Evolutionary conservation across 2,888 invertebrate genomes (phyloP).

Genomic region (Digitonthophagus gazella): DNA sequence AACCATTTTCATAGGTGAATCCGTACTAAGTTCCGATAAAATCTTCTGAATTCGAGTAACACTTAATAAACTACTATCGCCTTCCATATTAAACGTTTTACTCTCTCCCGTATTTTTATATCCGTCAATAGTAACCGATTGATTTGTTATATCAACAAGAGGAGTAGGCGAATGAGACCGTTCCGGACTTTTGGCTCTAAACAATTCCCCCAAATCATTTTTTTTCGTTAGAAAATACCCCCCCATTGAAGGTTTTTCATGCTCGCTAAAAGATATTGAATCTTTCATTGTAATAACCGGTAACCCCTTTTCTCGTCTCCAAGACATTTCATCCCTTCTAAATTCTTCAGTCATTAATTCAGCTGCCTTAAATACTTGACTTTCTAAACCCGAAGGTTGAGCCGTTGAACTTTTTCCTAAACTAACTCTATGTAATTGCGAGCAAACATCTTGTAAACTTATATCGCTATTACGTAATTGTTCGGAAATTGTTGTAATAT

Average conservation of each 20-base stretch:
- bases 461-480: conserved; percentile 37
- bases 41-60: conserved; percentile 26
- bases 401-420: not conserved
- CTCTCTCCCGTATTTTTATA: not conserved
- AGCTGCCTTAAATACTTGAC: conserved; percentile 40
- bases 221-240: conserved; percentile 52
- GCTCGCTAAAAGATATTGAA: conserved; percentile 11
- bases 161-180: conserved; percentile 38
- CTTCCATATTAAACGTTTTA: not conserved
- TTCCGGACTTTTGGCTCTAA: conserved; percentile 37
- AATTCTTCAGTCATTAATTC: conserved; percentile 49
- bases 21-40: conserved; percentile 21
- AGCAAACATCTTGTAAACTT: conserved; percentile 37
- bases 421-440: conserved; percentile 35
- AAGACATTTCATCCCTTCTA: conserved; percentile 50
- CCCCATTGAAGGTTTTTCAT: conserved; percentile 48
- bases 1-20: conserved; percentile 27
- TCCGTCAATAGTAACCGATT: conserved; percentile 12
- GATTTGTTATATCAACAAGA: conserved; percentile 36
- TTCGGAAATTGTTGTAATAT: conserved; percentile 35
- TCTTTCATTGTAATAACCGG: conserved; percentile 29
- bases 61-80: conserved; percentile 24
- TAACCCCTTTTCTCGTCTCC: conserved; percentile 45
- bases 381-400: conserved; percentile 26
- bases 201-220: conserved; percentile 44